Conservation (phyloP, 2,113 vertebrate genomes). For the Recurvirostra avosetta region DNA sequence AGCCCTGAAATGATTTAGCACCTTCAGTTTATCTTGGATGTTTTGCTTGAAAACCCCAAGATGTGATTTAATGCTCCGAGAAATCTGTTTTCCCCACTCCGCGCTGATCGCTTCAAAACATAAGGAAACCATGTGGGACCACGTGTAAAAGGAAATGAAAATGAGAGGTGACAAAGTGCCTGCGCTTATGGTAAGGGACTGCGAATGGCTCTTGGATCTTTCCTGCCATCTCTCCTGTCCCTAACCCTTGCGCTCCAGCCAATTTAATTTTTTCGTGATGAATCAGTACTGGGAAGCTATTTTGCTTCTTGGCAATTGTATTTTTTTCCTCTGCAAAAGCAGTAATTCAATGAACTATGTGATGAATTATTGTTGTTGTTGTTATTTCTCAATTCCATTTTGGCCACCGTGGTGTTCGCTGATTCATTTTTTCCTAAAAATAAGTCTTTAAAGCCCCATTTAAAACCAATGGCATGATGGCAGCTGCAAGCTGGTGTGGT, state of each 20-base stretch:
- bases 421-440: conserved; percentile 48
- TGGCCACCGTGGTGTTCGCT: not conserved
- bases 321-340: conserved; percentile 5
- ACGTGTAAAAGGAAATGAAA: conserved; percentile 21
- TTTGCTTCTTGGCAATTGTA: conserved; percentile 37
- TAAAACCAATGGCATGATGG: not conserved
- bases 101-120: not conserved
- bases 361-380: conserved; percentile 7
- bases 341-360: not conserved
- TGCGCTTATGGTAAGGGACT: not conserved
- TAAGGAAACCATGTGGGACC: conserved; percentile 2
- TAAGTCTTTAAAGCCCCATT: conserved; percentile 15
- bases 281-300: conserved; percentile 36
- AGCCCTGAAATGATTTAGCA: not conserved
- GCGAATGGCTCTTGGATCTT: not conserved
- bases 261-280: conserved; percentile 18
- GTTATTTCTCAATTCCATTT: conserved; percentile 27
- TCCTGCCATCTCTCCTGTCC: not conserved
- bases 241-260: not conserved
- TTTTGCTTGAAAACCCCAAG: conserved; percentile 14
- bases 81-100: not conserved
- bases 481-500: conserved; percentile 40
- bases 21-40: not conserved
- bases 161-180: not conserved
- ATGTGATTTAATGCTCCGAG: not conserved